These are phyloP conservation scores for Eupithecia vulgata DNA, from an alignment of 2,888 invertebrate genomes.

Conservation along the genomic window DNA sequence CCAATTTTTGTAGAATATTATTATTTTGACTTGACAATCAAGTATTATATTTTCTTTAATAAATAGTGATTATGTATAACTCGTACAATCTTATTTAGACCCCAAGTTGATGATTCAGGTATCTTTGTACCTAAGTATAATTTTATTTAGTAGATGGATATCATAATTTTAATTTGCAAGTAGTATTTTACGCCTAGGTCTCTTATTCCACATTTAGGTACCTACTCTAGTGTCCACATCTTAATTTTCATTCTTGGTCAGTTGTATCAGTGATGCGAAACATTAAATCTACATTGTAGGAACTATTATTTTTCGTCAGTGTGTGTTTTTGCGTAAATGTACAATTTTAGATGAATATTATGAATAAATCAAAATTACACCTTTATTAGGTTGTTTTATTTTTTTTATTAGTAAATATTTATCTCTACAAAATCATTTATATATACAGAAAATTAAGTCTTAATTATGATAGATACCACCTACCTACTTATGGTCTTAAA, in stretches of 20 bases:
- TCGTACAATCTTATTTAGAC: slow-evolving; percentile 60
- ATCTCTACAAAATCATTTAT: no score
- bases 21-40: slow-evolving; percentile 69
- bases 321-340: slow-evolving; percentile 82
- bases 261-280: not conserved
- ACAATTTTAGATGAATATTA: slow-evolving; percentile 79
- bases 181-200: not conserved
- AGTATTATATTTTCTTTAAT: slow-evolving; percentile 80
- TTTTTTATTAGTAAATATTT: no score
- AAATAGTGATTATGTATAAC: slow-evolving; percentile 69
- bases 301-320: slow-evolving; percentile 39
- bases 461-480: no score
- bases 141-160: not conserved
- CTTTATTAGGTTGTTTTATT: slow-evolving; percentile 18
- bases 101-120: slow-evolving; percentile 32
- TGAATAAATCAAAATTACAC: slow-evolving; percentile 38
- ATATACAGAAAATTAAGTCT: no score
- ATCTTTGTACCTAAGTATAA: slow-evolving; percentile 8
- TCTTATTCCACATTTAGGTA: not conserved
- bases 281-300: not conserved
- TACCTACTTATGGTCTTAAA: no score
- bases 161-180: slow-evolving; percentile 6
- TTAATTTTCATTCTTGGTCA: not conserved
- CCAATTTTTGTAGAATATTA: slow-evolving; percentile 68
- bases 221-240: not conserved